Evolutionary conservation across 2,797 vertebrate species (phyloP).

Genomic region (Takifugu ocellatus): DNA sequence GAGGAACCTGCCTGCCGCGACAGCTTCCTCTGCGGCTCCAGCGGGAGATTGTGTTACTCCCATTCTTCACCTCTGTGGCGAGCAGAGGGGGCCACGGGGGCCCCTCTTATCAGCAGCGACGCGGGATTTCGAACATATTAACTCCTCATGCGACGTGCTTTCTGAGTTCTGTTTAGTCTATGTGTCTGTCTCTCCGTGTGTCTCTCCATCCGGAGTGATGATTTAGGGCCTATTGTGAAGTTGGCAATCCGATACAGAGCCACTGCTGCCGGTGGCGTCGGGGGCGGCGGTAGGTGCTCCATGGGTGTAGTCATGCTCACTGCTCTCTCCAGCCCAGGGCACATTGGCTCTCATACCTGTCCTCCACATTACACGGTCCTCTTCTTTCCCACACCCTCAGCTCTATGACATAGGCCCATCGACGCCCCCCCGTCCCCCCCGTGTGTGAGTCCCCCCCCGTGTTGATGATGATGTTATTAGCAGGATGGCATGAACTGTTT

Average conservation of each 20-base stretch:
- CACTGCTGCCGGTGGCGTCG: slow-evolving; percentile 37
- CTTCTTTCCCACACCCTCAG: slow-evolving; percentile 18
- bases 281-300: background rate
- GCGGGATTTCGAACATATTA: no score
- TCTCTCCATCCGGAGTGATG: slow-evolving; percentile 63
- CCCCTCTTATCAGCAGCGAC: no score
- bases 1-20: slow-evolving; percentile 58
- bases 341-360: slow-evolving; percentile 54
- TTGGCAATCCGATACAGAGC: slow-evolving; percentile 69
- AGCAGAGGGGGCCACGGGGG: background rate
- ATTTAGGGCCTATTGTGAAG: slow-evolving; percentile 72
- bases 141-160: slow-evolving; percentile 22
- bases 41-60: slow-evolving; percentile 59
- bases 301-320: slow-evolving; percentile 27
- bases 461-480: slow-evolving; percentile 30
- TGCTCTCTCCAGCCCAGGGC: slow-evolving; percentile 54
- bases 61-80: slow-evolving; percentile 1
- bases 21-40: slow-evolving; percentile 63
- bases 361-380: slow-evolving; percentile 61
- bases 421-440: background rate
- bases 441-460: background rate
- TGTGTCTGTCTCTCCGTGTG: slow-evolving; percentile 53
- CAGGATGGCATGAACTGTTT: slow-evolving; percentile 63
- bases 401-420: background rate
- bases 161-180: slow-evolving; percentile 39